phyloP scores from a whole-genome alignment of 2,113 vertebrate genomes.

The Labeo rohita region DNA sequence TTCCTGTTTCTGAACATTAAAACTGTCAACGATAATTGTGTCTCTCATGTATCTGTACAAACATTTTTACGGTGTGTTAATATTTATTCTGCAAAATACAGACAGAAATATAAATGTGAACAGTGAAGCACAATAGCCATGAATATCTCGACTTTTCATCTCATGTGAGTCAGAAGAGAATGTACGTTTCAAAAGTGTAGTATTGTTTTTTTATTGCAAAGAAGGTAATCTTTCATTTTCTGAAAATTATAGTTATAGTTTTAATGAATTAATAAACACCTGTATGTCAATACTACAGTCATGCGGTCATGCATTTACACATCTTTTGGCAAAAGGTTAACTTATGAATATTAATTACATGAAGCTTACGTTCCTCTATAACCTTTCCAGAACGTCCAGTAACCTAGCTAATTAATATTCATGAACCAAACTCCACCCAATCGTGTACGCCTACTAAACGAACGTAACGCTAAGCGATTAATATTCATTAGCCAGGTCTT shows the following conservation, averaged over 20 bases:
- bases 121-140: background rate
- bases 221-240: background rate
- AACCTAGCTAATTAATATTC: background rate
- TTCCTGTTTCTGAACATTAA: conserved; percentile 54
- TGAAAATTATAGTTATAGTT: background rate
- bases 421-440: background rate
- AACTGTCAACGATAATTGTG: conserved; percentile 19
- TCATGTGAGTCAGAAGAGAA: background rate
- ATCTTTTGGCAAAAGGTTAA: background rate
- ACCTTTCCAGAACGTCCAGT: background rate
- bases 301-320: background rate
- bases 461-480: background rate
- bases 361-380: background rate
- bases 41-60: background rate
- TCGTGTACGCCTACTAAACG: background rate
- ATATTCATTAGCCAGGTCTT: background rate
- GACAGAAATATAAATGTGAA: background rate
- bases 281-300: background rate
- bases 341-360: background rate
- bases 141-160: background rate
- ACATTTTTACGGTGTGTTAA: background rate
- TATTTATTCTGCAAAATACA: background rate
- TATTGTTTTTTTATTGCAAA: background rate
- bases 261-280: background rate
- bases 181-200: background rate